Base-by-base conservation (phyloP, 2,113 vertebrate species). In the Odontesthes bonariensis region DNA sequence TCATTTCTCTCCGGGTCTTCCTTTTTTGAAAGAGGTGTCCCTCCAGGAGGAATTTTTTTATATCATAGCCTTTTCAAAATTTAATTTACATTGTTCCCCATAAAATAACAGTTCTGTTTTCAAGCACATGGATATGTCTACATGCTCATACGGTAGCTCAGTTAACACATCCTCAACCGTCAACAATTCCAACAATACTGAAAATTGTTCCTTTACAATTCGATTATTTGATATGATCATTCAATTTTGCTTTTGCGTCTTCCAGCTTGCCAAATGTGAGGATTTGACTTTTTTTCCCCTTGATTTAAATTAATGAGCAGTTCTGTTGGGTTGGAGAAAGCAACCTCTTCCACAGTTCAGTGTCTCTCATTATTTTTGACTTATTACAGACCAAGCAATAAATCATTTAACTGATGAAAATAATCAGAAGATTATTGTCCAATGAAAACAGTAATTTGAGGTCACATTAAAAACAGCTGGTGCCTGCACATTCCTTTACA, bases 21-120 rank as follows among this genome's bases (percentile, higher is more conserved):
- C n/a, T n/a, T n/a, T n/a, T n/a, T n/a, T n/a, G 35, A 35, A 35
- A 8, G 38, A 64, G 38, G 40, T 51, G 66, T 62, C 31, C 54
- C 47, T 83, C 73, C 62, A 62, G 2, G 1, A 49, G 65, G 70
- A 64, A 42, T 57, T 32, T 54, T n/a, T 44, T 17, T 49, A 1
- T 31, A 14, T 17, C 9, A 47, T 52, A 2, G 16, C 31, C 31
- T 17, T 49, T 42, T 54, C 42, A 5, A 35, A 59, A 31, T 38
- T 38, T 38, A 7, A 38, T 38, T 38, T 38, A 2, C 35, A 54
- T 38, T 62, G 2, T 52, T 60, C 49, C 20, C 11, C 7, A 23
- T 22, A n/a, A 19, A 69, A 61, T 31, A 42, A 22, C 4, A 49
- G 32, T 66, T 38, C 10, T 53, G 27, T 19, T n/a, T 60, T 58